These are phyloP conservation scores for Ceratoteleas bidentatus DNA, from an alignment of 1,140 invertebrate genomes.

Conservation along the genomic window DNA sequence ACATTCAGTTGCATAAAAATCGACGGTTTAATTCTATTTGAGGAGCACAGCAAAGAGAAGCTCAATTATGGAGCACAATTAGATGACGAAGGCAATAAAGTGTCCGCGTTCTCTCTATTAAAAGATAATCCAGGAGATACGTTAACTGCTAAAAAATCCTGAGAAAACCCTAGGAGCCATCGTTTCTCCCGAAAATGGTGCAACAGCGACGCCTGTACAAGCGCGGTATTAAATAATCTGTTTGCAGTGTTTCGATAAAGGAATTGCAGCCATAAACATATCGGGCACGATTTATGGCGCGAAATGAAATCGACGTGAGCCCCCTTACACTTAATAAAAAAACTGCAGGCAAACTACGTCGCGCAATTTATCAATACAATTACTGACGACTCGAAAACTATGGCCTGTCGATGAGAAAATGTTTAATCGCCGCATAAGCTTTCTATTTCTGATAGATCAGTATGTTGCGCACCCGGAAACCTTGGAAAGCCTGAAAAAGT, in stretches of 20 bases:
- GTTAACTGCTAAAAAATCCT: no score
- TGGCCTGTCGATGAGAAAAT: slow-evolving; percentile 30
- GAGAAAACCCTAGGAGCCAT: not conserved
- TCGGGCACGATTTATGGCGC: slow-evolving; percentile 27
- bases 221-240: slow-evolving; percentile 28
- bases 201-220: slow-evolving; percentile 1
- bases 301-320: slow-evolving; percentile 38
- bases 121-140: no score
- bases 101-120: no score
- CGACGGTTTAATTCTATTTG: no score
- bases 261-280: slow-evolving; percentile 30
- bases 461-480: no score
- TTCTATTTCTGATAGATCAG: slow-evolving; percentile 49
- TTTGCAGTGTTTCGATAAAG: slow-evolving; percentile 24
- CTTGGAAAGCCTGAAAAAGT: no score
- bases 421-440: slow-evolving; percentile 36
- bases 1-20: no score
- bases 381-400: slow-evolving; percentile 45
- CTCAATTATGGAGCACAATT: no score
- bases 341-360: not conserved
- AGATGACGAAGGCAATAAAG: no score
- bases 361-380: slow-evolving; percentile 37
- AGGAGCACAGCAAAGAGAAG: no score
- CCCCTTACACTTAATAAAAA: slow-evolving; percentile 45
- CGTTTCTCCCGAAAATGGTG: not conserved